Conservation (phyloP, 2,113 vertebrate genomes). For the Leucosticte australis region DNA sequence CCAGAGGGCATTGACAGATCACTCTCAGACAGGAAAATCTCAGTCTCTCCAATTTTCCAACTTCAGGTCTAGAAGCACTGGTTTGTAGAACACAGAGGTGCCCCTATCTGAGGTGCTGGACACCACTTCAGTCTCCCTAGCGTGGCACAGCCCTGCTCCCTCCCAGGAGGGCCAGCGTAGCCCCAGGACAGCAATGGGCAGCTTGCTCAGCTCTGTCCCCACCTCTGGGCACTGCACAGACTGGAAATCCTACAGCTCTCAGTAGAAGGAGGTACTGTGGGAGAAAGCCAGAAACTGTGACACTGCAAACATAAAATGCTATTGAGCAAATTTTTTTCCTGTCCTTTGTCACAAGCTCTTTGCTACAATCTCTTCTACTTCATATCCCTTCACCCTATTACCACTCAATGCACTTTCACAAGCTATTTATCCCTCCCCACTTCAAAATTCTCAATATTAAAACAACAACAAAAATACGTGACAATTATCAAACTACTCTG, state of each 20-base stretch:
- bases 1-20: not conserved
- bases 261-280: not conserved
- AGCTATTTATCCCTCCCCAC: not conserved
- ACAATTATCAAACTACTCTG: not conserved
- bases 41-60: not conserved
- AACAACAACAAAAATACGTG: not conserved
- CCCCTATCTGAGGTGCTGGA: not conserved
- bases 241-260: not conserved
- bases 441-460: not conserved
- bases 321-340: not conserved
- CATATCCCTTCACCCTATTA: not conserved
- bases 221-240: not conserved
- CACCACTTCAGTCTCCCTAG: accelerated
- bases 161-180: accelerated
- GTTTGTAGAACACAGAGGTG: not conserved
- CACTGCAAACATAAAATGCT: not conserved
- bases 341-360: not conserved
- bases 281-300: not conserved
- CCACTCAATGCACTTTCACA: not conserved
- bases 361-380: not conserved
- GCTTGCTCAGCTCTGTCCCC: not conserved
- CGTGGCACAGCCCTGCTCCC: not conserved
- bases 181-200: not conserved
- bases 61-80: not conserved
- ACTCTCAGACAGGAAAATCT: not conserved